Conservation (phyloP, 2,888 invertebrate species). For the Lasioglossum zephyrum region DNA sequence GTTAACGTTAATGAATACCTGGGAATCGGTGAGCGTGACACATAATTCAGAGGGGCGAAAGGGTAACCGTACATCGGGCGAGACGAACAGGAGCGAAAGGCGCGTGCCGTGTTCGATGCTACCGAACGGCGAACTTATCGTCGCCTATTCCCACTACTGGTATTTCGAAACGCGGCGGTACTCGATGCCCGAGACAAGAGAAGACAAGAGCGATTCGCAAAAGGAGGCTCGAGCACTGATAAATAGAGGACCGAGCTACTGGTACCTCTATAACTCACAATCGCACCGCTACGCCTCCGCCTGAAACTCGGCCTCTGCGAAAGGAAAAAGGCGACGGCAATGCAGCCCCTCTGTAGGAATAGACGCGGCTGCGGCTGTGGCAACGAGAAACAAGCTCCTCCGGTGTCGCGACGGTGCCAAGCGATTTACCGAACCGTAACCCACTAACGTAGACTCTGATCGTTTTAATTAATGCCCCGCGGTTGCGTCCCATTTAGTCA, state of each 20-base stretch:
- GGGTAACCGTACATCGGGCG: constrained; percentile 1
- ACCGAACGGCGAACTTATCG: not conserved
- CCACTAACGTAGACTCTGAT: constrained; percentile 76
- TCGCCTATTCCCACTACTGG: not conserved
- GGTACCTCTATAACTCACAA: constrained; percentile 60
- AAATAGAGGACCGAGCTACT: constrained; percentile 37
- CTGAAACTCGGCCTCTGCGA: not conserved
- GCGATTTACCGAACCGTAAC: constrained; percentile 79
- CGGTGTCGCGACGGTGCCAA: constrained; percentile 73
- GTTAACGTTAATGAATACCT: constrained; percentile 82
- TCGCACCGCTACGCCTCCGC: constrained; percentile 51
- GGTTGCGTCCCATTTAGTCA: constrained; percentile 76
- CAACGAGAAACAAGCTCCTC: constrained; percentile 39
- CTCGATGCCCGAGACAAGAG: not conserved
- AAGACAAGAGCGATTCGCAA: not conserved
- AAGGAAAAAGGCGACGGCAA: not conserved
- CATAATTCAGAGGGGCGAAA: constrained; percentile 74
- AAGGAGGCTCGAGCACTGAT: not conserved
- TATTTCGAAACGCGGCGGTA: not conserved
- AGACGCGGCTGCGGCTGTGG: not conserved
- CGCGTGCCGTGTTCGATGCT: not conserved
- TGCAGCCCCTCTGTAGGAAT: constrained; percentile 25
- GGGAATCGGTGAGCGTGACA: constrained; percentile 78
- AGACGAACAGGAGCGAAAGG: not conserved
- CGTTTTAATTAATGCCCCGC: constrained; percentile 80